Conservation (phyloP, 2,113 vertebrate genomes). For the Hydrochoerus hydrochaeris region DNA sequence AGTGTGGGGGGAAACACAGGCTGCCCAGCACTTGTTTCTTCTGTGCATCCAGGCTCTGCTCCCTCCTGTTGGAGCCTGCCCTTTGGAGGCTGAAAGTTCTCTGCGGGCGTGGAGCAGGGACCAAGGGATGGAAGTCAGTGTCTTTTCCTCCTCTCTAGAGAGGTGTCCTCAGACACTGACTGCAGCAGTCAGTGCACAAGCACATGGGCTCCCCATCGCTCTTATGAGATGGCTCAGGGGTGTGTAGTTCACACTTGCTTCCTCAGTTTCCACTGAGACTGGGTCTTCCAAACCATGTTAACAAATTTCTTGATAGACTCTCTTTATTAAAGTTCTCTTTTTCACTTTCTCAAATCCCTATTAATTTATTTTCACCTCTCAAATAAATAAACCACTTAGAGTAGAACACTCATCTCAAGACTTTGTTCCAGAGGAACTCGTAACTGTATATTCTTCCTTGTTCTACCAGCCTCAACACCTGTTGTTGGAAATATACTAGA, state of each 20-base stretch:
- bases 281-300: no score
- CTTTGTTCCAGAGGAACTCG: not conserved
- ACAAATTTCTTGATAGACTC: not conserved
- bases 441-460: not conserved
- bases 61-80: not conserved
- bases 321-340: not conserved
- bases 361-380: not conserved
- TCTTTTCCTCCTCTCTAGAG: no score
- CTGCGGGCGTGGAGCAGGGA: not conserved
- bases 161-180: not conserved
- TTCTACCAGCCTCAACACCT: not conserved
- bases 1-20: no score
- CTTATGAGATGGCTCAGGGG: fast-evolving
- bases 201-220: no score
- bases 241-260: fast-evolving
- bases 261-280: not conserved
- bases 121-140: not conserved
- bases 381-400: not conserved
- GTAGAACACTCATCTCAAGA: not conserved
- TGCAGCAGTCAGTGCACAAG: not conserved
- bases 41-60: not conserved
- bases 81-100: not conserved
- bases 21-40: not conserved
- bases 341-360: not conserved
- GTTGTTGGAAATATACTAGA: not conserved